Percentiles rank a stretch among this genome's conserved stretches.
Conservation (phyloP, 2,888 invertebrate genomes). For the Andrena praecox region DNA sequence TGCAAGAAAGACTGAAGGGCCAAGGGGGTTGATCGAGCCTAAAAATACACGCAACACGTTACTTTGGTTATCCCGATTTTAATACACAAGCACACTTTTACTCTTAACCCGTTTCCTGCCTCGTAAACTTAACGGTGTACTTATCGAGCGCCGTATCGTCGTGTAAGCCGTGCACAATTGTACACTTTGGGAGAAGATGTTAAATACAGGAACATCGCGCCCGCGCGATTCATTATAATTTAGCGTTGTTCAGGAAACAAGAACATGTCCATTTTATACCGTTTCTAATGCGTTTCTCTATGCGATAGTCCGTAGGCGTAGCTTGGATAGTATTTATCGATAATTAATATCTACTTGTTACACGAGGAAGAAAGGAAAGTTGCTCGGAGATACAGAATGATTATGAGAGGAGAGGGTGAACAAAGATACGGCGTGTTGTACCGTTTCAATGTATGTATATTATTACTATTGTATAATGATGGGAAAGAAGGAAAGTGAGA, state of each 20-base stretch:
- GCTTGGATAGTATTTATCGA: conserved; percentile 83
- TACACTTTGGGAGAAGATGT: conserved; percentile 46
- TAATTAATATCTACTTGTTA: conserved; percentile 73
- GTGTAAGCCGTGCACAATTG: conserved; percentile 45
- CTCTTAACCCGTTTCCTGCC: conserved; percentile 62
- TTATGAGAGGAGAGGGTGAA: neutral
- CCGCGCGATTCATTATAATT: conserved; percentile 50
- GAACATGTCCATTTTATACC: conserved; percentile 83
- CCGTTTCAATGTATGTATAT: neutral
- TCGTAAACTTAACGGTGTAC: conserved; percentile 69
- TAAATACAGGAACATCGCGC: conserved; percentile 39
- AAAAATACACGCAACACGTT: conserved; percentile 70
- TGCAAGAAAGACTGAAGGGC: conserved; percentile 66
- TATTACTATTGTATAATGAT: conserved; percentile 1
- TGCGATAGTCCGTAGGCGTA: conserved; percentile 80
- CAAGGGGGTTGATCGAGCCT: conserved; percentile 2
- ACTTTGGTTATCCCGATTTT: conserved; percentile 65
- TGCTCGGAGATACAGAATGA: conserved; percentile 18
- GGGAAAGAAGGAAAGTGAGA: neutral
- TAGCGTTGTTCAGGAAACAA: conserved; percentile 54
- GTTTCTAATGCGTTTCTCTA: conserved; percentile 83
- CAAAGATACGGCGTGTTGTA: neutral
- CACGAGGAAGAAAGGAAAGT: conserved; percentile 21
- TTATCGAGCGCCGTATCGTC: conserved; percentile 66
- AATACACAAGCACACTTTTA: conserved; percentile 67